phyloP scores from a whole-genome alignment of 2,797 vertebrate species.

The Bucorvus abyssinicus region DNA sequence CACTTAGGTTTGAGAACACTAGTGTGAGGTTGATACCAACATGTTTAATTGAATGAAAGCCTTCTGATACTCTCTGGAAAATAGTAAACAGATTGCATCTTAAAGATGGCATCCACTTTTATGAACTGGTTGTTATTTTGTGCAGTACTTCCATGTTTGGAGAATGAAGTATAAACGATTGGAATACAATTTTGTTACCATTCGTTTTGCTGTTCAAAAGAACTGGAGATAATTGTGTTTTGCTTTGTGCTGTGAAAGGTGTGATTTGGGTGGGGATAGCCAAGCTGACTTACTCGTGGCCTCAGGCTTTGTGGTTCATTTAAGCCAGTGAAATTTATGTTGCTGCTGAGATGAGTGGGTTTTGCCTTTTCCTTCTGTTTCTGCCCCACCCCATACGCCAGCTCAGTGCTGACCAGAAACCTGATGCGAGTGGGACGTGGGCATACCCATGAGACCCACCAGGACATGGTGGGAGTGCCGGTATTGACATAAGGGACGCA shows the following conservation, averaged over 20 bases:
- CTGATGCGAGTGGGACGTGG: rapidly evolving
- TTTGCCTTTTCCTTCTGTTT: background rate
- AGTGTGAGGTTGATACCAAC: background rate
- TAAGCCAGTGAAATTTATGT: background rate
- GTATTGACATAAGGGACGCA: rapidly evolving
- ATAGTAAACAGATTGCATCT: background rate
- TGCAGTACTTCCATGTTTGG: background rate
- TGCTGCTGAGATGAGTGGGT: background rate
- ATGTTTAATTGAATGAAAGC: background rate
- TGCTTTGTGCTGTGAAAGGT: background rate
- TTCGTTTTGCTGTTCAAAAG: background rate
- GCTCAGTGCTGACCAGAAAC: background rate
- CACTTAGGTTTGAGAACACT: background rate
- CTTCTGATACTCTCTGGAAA: background rate
- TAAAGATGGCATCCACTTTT: background rate
- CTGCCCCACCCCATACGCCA: rapidly evolving
- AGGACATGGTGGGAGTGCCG: rapidly evolving
- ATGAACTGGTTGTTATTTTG: constrained; percentile 13
- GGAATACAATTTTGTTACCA: background rate
- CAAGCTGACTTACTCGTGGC: background rate
- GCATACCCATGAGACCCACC: rapidly evolving
- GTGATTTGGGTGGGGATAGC: background rate
- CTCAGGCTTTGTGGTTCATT: background rate
- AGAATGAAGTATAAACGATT: constrained; percentile 45
- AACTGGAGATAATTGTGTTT: background rate